Percentiles rank a stretch among this genome's conserved stretches.
Evolutionary conservation across 2,797 vertebrate species (phyloP).

Genomic region (Neosilurus hyrtlii): DNA sequence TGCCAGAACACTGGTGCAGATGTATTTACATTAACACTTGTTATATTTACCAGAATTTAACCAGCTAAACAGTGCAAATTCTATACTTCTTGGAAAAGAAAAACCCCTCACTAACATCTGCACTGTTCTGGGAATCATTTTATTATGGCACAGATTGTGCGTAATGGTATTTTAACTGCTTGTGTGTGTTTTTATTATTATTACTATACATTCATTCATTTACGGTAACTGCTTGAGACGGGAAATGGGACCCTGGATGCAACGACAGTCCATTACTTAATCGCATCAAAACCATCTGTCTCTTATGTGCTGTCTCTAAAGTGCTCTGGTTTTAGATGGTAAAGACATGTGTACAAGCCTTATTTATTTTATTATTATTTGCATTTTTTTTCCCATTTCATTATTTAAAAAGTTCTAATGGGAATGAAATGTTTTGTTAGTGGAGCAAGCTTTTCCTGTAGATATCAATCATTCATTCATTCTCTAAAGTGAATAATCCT

Average conservation of each 20-base stretch:
- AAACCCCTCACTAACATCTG: neutral
- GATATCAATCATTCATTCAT: too few relatives aligned
- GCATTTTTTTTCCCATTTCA: neutral
- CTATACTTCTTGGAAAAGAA: too few relatives aligned
- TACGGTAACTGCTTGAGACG: neutral
- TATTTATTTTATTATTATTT: neutral
- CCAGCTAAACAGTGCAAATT: neutral
- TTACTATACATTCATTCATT: constrained; percentile 1
- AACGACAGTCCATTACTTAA: neutral
- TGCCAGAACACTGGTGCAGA: too few relatives aligned
- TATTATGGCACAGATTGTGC: constrained; percentile 10
- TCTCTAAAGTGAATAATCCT: too few relatives aligned
- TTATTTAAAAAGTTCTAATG: neutral
- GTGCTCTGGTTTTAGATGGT: neutral
- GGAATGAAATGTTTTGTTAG: neutral
- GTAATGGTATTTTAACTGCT: constrained; percentile 6
- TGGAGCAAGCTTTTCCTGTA: neutral
- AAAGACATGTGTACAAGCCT: neutral
- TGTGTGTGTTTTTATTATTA: neutral
- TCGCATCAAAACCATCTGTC: neutral
- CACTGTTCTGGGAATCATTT: neutral
- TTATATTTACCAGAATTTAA: neutral
- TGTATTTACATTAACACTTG: neutral
- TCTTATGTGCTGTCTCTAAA: neutral
- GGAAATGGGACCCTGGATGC: neutral